A percentile compares a stretch with the other conserved stretches of the same genome.
These are phyloP conservation scores for Cardiocondyla obscurior DNA, from an alignment of 1,140 invertebrate species.

Conservation along the genomic window DNA sequence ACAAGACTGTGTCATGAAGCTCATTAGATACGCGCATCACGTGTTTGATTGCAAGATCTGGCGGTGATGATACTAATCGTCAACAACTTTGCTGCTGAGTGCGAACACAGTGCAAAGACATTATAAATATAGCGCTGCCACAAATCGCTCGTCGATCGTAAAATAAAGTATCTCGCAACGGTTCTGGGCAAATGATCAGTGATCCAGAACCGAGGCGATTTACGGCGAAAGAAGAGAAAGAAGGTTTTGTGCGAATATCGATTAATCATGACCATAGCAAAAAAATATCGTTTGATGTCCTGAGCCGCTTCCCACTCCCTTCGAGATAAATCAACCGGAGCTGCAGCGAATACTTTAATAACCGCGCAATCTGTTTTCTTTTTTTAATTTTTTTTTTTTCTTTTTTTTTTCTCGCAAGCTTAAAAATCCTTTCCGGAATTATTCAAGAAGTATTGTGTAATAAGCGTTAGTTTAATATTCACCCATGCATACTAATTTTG, in stretches of 20 bases:
- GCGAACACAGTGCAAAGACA: neutral
- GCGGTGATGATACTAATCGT: neutral
- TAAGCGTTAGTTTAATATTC: neutral
- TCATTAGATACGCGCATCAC: constrained; percentile 5
- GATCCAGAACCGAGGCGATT: constrained; percentile 42
- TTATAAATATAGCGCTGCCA: neutral
- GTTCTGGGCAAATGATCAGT: constrained; percentile 43
- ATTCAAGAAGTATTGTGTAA: constrained; percentile 4
- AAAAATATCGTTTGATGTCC: neutral
- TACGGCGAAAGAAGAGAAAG: neutral
- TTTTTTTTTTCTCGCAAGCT: neutral
- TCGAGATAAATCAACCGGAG: neutral
- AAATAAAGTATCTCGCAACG: constrained; percentile 40
- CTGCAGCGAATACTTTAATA: neutral
- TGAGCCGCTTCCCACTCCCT: neutral
- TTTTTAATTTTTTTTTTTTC: no score
- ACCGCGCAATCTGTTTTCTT: neutral
- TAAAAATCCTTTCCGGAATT: neutral
- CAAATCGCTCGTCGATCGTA: neutral
- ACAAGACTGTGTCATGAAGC: constrained; percentile 2
- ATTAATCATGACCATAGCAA: constrained; percentile 22
- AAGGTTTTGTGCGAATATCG: neutral
- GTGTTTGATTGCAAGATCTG: neutral
- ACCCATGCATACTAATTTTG: no score
- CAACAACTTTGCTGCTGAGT: neutral